These are phyloP conservation scores for Petaurus breviceps DNA, from an alignment of 2,113 vertebrate species.

Conservation along the genomic window DNA sequence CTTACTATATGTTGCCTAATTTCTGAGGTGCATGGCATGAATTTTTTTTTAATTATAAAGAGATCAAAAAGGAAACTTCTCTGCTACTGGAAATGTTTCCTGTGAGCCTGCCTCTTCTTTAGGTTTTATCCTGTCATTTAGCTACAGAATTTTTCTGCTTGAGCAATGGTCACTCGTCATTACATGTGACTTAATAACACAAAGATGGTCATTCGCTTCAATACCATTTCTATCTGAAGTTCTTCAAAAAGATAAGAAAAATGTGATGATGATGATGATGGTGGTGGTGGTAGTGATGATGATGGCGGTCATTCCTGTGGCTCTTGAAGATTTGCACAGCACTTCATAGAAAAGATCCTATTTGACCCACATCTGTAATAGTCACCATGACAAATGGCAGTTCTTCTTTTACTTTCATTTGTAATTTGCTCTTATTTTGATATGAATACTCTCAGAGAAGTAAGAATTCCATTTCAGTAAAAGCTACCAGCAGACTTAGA, in stretches of 20 bases:
- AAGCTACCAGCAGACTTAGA: background rate
- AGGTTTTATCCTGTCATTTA: background rate
- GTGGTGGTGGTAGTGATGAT: background rate
- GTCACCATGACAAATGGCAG: background rate
- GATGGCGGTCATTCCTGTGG: background rate
- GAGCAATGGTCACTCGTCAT: background rate
- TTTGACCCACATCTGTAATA: background rate
- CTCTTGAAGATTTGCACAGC: background rate
- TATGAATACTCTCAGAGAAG: background rate
- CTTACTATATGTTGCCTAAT: background rate
- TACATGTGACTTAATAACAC: background rate
- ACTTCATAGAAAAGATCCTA: background rate
- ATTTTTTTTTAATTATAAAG: background rate
- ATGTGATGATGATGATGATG: background rate
- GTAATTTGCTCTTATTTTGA: background rate
- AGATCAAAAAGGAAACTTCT: background rate
- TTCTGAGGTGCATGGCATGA: background rate
- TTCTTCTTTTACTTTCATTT: background rate
- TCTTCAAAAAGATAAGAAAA: background rate
- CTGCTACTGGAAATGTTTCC: background rate
- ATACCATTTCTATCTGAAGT: background rate
- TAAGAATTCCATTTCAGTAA: background rate
- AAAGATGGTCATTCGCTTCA: background rate
- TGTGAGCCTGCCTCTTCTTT: background rate
- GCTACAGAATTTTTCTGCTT: background rate